A percentile compares a stretch with the other conserved stretches of the same genome.
phyloP scores from a whole-genome alignment of 92 coral and sea anemone species.

The Bergia puertoricense region DNA sequence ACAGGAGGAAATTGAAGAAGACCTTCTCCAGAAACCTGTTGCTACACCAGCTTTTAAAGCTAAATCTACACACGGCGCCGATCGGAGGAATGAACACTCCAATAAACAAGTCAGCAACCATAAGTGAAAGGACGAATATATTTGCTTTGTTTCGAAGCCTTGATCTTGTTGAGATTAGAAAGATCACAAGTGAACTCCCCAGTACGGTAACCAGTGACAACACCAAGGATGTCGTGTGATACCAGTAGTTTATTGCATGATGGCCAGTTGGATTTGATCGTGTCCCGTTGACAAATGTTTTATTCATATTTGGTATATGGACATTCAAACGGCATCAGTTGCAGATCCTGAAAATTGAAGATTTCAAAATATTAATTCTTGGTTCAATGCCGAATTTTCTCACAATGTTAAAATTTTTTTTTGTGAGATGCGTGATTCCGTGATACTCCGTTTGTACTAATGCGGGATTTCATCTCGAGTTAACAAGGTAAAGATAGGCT shows the following conservation, averaged over 20 bases:
- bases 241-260: slow-evolving; percentile 20
- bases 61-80: not conserved
- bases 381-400: not conserved
- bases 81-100: slow-evolving; percentile 27
- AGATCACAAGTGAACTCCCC: slow-evolving; percentile 26
- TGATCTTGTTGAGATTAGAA: slow-evolving; percentile 20
- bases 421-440: no score
- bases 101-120: slow-evolving; percentile 34
- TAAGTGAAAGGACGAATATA: slow-evolving; percentile 33
- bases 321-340: no score
- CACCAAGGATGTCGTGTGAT: not conserved
- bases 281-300: not conserved
- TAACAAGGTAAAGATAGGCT: no score
- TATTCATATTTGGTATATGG: slow-evolving; percentile 1
- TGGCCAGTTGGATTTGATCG: not conserved
- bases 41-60: slow-evolving; percentile 8
- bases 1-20: slow-evolving; percentile 23
- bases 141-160: slow-evolving; percentile 32
- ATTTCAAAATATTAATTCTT: not conserved
- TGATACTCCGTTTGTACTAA: no score
- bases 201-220: slow-evolving; percentile 18
- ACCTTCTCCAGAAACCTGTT: slow-evolving; percentile 2
- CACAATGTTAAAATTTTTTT: no score
- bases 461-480: no score
- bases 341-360: not conserved